Base-by-base conservation (phyloP, 2,113 vertebrate species). In the Propithecus coquereli region DNA sequence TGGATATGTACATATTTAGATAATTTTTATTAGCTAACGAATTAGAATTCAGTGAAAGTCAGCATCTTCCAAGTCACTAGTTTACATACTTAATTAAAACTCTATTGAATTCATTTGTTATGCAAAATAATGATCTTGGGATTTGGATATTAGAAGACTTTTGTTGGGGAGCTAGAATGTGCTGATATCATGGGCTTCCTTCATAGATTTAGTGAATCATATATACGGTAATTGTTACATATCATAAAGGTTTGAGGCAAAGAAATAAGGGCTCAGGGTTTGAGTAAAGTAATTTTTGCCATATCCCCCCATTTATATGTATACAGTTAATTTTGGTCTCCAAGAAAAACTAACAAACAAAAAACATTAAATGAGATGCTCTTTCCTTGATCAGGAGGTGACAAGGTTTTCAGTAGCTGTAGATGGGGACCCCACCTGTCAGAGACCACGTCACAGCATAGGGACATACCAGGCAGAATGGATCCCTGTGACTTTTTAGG, bases 31-130 rank as follows among this genome's bases (percentile, higher is more conserved):
- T 94, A 97, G 80, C 82, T 94, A 92, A 92, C 87, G 90, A 88
- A 94, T 97, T 96, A 87, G 57, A 93, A 93, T 84, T 52, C 34
- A 66, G 81, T 94, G 71, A 93, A 95, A 97, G 83, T 97, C 87
- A 94, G 92, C 96, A 94, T 94, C 76, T 97, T 97, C 71, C 17
- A 90, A 90, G 84, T 66, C 88, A 65, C 54, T 76, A 92, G 80
- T 94, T 97, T 97, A 77, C 92, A 92, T 94, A 96, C 94, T 95
- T 97, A 96, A 97, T 96, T 97, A 97, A 97, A 97, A 94, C 87
- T 95, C 89, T 74, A 73, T 96, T 96, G 95, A 87, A 52, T 97
- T 95, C 32, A 95, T 96, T 96, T 95, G 70, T 74, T 95, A 92
- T 94, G 92, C 94, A 95, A 96, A 97, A 92, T 83, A 95, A 73